Percentiles rank a stretch among this genome's conserved stretches.
These are phyloP conservation scores for Antennarius maculatus DNA, from an alignment of 2,797 vertebrate genomes.

Conservation along the genomic window DNA sequence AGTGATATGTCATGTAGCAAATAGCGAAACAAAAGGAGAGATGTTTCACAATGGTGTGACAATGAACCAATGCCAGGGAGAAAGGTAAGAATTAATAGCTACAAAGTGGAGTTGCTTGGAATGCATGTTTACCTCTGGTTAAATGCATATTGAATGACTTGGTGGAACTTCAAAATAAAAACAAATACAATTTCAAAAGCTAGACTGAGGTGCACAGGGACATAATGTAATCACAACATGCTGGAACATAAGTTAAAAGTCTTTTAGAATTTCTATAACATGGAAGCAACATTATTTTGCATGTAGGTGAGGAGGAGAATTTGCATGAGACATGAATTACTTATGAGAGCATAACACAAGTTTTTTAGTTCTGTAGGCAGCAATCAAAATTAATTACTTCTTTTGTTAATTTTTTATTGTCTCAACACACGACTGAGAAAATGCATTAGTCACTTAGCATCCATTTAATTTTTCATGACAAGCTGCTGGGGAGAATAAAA, in stretches of 20 bases:
- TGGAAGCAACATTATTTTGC: slow-evolving; percentile 75
- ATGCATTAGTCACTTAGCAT: slow-evolving; percentile 88
- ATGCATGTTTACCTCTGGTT: slow-evolving; percentile 85
- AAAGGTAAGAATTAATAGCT: slow-evolving; percentile 83
- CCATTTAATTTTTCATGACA: slow-evolving; percentile 88
- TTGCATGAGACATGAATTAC: slow-evolving; percentile 89
- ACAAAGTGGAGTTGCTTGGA: slow-evolving; percentile 82
- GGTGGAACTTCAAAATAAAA: slow-evolving; percentile 76
- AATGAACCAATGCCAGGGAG: slow-evolving; percentile 65
- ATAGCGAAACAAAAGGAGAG: slow-evolving; percentile 71
- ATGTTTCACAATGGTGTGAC: slow-evolving; percentile 73
- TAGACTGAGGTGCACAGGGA: slow-evolving; percentile 61
- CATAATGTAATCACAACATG: slow-evolving; percentile 77
- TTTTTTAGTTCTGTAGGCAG: slow-evolving; percentile 85
- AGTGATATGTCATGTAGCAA: slow-evolving; percentile 59
- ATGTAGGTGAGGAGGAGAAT: slow-evolving; percentile 82
- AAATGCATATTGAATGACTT: slow-evolving; percentile 82
- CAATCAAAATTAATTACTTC: slow-evolving; percentile 92
- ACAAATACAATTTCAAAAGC: slow-evolving; percentile 72
- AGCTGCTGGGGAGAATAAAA: slow-evolving; percentile 81
- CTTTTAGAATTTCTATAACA: slow-evolving; percentile 84
- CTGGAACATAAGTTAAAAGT: slow-evolving; percentile 83
- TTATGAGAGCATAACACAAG: slow-evolving; percentile 83
- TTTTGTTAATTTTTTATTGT: slow-evolving; percentile 92
- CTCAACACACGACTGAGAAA: slow-evolving; percentile 84